Conservation (phyloP, 2,113 vertebrate species). For the Panthera leo region DNA sequence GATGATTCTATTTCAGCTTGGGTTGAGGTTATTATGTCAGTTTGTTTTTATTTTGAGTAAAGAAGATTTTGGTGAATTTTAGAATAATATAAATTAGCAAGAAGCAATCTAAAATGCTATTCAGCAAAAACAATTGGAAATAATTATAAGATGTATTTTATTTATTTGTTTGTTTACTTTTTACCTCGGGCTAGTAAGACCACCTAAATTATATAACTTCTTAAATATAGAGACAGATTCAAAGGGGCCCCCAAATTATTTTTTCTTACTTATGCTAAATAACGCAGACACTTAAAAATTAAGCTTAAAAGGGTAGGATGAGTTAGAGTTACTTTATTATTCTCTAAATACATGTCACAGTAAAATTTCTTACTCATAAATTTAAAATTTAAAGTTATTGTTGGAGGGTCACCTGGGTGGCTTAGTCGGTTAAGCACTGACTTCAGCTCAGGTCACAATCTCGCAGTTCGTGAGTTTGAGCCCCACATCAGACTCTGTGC, state of each 20-base stretch:
- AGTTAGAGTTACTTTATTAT: constrained; percentile 43
- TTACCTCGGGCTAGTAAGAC: background rate
- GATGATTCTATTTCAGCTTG: background rate
- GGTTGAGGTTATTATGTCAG: background rate
- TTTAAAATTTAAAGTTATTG: constrained; percentile 66
- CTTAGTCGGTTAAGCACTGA: background rate
- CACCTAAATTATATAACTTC: background rate
- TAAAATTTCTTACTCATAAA: constrained; percentile 66
- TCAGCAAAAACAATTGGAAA: background rate
- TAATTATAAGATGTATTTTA: background rate
- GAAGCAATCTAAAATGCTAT: background rate
- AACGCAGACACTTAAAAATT: background rate
- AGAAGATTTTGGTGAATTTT: background rate
- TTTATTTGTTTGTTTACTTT: background rate
- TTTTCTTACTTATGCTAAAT: background rate
- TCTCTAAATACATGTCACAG: background rate
- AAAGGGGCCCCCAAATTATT: background rate
- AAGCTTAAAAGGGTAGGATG: background rate
- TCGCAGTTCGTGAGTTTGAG: background rate
- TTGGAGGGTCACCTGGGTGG: background rate
- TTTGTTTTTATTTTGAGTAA: background rate
- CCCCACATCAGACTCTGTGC: background rate
- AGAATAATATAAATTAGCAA: background rate
- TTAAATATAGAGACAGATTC: background rate
- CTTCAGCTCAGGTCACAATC: background rate